Evolutionary conservation across 2,797 vertebrate species (phyloP), one percentile per base, ranked within the genome.

Genomic region (Coccyzus lansbergi): DNA sequence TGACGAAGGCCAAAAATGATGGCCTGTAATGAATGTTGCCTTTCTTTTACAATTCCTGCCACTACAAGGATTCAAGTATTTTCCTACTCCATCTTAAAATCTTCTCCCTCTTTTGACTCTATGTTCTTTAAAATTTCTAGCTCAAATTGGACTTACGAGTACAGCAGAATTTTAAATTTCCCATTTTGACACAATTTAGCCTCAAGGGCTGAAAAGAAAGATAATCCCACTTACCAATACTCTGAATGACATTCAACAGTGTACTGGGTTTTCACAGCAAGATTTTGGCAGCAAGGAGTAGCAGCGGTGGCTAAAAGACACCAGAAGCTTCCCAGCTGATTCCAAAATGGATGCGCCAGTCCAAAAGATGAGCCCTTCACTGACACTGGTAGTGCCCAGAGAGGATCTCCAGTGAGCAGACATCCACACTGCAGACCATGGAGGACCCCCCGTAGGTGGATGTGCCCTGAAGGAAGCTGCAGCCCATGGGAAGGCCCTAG

Each of bases 261-360:
- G 2, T 42, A 48, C 2, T 52, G 4, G 28, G 20, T 67, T 82
- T 55, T 67, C 15, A 40, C 0, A 11, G 19, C 3, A 51, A 88
- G 33, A 15, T 33, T 65, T 60, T 58, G 29, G 14, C 13, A 82
- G 31, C 21, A 38, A 31, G 15, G 17, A 14, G 28, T 44, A 49
- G 44, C 1, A 1, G 9, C 8, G 16, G 4, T 49, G 9, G 19
- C 29, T 85, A 63, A 25, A 83, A 85, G 53, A 55, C n/a, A 75
- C 8, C 29, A 38, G 63, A n/a, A 56, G 12, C 3, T 46, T 31
- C 2, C 65, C 36, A 67, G 29, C 29, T 10, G 15, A 29, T 31
- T 75, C 22, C 56, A 58, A 44, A 46, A 69, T 0, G 0, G 0
- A 72, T 5, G 10, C 7, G 5, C 25, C 2, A 1, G 9, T 40